Conservation (phyloP, 2,888 invertebrate genomes). For the Acanthoscelides obtectus region DNA sequence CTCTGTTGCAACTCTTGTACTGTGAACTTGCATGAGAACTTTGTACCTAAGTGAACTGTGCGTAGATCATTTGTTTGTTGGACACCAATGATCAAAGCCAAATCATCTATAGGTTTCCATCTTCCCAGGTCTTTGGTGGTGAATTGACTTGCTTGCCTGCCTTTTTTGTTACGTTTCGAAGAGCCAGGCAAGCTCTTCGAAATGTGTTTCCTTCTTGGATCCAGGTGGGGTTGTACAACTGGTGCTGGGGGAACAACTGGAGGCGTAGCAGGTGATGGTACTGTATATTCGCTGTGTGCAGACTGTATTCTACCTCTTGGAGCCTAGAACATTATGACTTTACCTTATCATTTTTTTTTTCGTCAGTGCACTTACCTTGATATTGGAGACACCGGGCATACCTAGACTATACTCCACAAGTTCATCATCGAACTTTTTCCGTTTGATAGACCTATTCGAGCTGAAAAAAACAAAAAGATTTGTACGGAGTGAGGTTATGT, state of each 20-base stretch:
- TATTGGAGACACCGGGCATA: conserved; percentile 51
- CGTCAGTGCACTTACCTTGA: conserved; percentile 35
- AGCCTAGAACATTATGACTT: conserved; percentile 31
- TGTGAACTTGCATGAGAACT: conserved; percentile 94
- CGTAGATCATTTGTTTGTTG: conserved; percentile 81
- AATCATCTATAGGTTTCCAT: conserved; percentile 97
- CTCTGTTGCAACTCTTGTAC: conserved; percentile 90
- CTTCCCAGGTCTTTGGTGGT: conserved; percentile 82
- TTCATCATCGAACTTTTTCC: conserved; percentile 95
- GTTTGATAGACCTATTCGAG: conserved; percentile 90
- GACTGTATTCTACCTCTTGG: conserved; percentile 46
- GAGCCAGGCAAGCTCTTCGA: conserved; percentile 42
- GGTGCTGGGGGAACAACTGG: conserved; percentile 39
- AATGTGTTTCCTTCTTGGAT: conserved; percentile 48
- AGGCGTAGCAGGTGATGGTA: conserved; percentile 32
- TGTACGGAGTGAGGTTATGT: conserved; percentile 7
- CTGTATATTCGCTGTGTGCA: conserved; percentile 41
- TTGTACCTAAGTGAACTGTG: conserved; percentile 84
- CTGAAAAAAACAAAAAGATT: conserved; percentile 47
- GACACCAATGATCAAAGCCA: conserved; percentile 84
- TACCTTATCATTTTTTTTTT: no score
- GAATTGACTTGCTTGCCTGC: conserved; percentile 62
- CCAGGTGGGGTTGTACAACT: conserved; percentile 30
- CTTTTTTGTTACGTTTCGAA: conserved; percentile 51
- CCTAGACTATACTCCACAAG: conserved; percentile 86